Base-by-base conservation (phyloP, 2,113 vertebrate genomes). In the Tiliqua scincoides region DNA sequence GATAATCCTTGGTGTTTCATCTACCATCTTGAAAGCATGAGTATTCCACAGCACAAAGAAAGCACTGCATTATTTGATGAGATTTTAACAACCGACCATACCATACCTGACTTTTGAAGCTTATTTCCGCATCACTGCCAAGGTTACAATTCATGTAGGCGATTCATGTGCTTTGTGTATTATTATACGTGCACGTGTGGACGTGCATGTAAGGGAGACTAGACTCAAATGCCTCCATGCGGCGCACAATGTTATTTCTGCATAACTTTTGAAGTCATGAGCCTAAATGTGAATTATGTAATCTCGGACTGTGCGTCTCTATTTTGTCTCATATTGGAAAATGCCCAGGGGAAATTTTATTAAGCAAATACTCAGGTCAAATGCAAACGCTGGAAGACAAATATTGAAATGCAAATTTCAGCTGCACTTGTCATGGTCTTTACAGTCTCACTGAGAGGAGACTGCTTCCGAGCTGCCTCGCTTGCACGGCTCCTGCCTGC, bases 301-400 rank as follows among this genome's bases (percentile, higher is more conserved):
- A 71, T 35, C 79, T 71, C 84, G 27, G 76, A n/a, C 2, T 72
- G 17, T 4, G 3, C 1, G 40, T 52, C 48, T 48, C 14, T 0
- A 3, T 2, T 3, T 30, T 12, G 8, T 9, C 23, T 72, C 62
- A 35, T 57, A 4, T 20, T 15, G 30, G n/a, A n/a, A 85, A 88
- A 59, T 43, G 6, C 2, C 21, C 32, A 63, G 35, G 67, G 12
- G 17, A 59, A 81, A 89, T 0, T 0, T 32, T 65, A 67, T 76
- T 72, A n/a, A 43, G 62, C 21, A 88, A 86, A 90, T 59, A 48
- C 18, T 0, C 7, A 74, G 17, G 43, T 3, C 57, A 84, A 85
- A 87, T 2, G 14, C 75, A 92, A 82, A 72, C 11, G 54, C 11
- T 3, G 32, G 2, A 86, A 84, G 21, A 76, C 10, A 88, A 91